Evolutionary conservation across 2,113 vertebrate species (phyloP).

Genomic region (Aspiorhynchus laticeps): DNA sequence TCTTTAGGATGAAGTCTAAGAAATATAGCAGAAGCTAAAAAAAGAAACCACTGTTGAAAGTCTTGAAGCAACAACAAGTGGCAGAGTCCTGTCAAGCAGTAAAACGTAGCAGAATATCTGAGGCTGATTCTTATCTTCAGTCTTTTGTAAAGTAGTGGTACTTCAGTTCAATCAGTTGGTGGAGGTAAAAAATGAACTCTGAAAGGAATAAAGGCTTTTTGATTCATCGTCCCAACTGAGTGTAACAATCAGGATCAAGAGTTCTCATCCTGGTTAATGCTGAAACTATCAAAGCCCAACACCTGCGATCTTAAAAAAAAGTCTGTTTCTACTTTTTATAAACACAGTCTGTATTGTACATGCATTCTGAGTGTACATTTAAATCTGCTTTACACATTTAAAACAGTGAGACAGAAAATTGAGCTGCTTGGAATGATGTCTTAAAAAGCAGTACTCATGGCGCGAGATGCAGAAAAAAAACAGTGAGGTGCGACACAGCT

Average conservation of each 20-base stretch:
- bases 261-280: background rate
- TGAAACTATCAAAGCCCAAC: background rate
- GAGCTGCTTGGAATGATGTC: background rate
- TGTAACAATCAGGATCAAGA: background rate
- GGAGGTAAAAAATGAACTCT: background rate
- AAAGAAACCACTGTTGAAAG: background rate
- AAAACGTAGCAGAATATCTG: background rate
- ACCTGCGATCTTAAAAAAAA: background rate
- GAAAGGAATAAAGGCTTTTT: background rate
- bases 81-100: background rate
- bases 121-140: background rate
- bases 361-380: background rate
- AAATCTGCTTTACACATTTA: background rate
- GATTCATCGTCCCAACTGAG: background rate
- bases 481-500: background rate
- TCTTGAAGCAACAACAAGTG: background rate
- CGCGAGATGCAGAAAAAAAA: background rate
- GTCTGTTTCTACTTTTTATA: background rate
- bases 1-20: background rate
- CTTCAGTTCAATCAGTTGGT: background rate
- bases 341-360: background rate
- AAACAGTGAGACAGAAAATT: background rate
- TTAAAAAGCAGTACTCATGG: background rate
- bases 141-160: background rate
- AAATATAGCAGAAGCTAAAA: background rate